phyloP scores from a whole-genome alignment of 2,113 vertebrate species.

The Anser cygnoides region DNA sequence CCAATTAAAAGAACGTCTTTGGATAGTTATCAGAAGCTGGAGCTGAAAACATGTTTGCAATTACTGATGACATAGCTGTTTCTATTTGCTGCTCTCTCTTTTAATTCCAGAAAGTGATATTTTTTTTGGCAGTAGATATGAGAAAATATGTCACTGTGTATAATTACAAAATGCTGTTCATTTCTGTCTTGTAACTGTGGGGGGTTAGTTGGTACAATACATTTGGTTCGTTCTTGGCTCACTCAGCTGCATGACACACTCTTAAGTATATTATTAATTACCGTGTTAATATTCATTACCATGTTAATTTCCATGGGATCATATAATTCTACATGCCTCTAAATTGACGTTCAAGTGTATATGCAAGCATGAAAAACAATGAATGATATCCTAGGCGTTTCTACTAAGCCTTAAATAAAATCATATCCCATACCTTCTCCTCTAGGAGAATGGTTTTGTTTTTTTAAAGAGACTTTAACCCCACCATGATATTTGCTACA shows the following conservation, averaged over 20 bases:
- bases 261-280: constrained; percentile 63
- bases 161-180: constrained; percentile 67
- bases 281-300: constrained; percentile 47
- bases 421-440: background rate
- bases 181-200: constrained; percentile 46
- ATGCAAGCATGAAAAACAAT: background rate
- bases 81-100: constrained; percentile 70
- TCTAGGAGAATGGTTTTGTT: background rate
- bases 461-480: background rate
- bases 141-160: constrained; percentile 64
- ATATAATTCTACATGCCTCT: background rate
- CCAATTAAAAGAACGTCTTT: constrained; percentile 61
- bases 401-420: background rate
- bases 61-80: constrained; percentile 72
- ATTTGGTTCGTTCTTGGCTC: constrained; percentile 49
- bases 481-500: background rate
- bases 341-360: background rate
- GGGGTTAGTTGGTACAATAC: constrained; percentile 43
- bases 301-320: constrained; percentile 36
- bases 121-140: constrained; percentile 66
- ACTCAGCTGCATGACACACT: constrained; percentile 27
- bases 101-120: constrained; percentile 68
- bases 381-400: background rate
- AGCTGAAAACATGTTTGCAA: constrained; percentile 50
- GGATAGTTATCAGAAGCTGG: constrained; percentile 61